phyloP scores from a whole-genome alignment of 2,888 invertebrate species.

The Nemotelus nigrinus region DNA sequence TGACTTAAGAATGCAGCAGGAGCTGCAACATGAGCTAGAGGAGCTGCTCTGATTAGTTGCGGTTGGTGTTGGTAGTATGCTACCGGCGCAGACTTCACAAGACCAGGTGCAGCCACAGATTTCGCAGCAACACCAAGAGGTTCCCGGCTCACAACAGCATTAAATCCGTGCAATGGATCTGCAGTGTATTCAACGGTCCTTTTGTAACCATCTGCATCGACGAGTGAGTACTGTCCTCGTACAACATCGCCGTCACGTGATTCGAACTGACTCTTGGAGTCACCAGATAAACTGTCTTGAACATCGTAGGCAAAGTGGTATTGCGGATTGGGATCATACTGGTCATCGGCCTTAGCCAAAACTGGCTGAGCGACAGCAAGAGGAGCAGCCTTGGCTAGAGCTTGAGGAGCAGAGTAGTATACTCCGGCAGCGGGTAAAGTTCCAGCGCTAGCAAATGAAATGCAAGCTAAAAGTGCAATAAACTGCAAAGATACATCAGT shows the following conservation, averaged over 20 bases:
- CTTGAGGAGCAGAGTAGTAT: conserved; percentile 49
- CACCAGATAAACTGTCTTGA: conserved; percentile 63
- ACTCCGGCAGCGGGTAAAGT: conserved; percentile 46
- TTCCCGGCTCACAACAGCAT: conserved; percentile 62
- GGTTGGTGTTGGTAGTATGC: conserved; percentile 23
- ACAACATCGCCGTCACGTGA: conserved; percentile 64
- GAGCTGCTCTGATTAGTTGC: conserved; percentile 44
- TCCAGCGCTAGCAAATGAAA: conserved; percentile 57
- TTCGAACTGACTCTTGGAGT: conserved; percentile 64
- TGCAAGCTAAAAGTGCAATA: conserved; percentile 56
- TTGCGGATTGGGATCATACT: conserved; percentile 64
- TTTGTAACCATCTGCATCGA: conserved; percentile 64
- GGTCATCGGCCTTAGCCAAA: conserved; percentile 55
- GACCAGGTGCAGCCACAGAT: conserved; percentile 37
- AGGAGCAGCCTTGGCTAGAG: conserved; percentile 48
- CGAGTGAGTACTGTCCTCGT: conserved; percentile 64
- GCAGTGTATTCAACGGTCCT: conserved; percentile 64
- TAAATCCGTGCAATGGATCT: conserved; percentile 64
- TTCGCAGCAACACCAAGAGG: conserved; percentile 39
- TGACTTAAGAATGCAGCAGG: conserved; percentile 20
- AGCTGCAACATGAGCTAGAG: conserved; percentile 49
- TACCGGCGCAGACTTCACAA: conserved; percentile 40
- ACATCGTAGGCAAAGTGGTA: conserved; percentile 64
- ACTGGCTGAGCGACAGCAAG: conserved; percentile 54
- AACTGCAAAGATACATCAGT: conserved; percentile 52